phyloP scores from a whole-genome alignment of 2,888 invertebrate species.

The Molanna angustata region DNA sequence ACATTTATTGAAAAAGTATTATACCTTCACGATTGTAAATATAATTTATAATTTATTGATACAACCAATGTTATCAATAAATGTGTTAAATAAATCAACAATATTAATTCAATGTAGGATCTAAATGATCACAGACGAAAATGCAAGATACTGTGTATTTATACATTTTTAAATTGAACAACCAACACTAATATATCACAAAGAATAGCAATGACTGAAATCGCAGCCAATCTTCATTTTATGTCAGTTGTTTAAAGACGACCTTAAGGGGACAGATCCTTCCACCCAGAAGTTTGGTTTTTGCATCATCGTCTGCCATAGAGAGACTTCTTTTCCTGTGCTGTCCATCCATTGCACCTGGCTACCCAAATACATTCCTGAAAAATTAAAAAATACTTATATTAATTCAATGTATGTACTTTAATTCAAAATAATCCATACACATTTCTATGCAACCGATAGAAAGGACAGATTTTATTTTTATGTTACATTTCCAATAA shows the following conservation, averaged over 20 bases:
- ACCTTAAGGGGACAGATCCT: constrained; percentile 80
- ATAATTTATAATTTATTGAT: not conserved
- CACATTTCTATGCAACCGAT: too few relatives aligned
- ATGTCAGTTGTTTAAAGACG: constrained; percentile 59
- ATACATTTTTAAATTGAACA: not conserved
- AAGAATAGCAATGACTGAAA: not conserved
- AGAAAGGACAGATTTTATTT: too few relatives aligned
- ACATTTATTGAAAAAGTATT: too few relatives aligned
- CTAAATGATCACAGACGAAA: too few relatives aligned
- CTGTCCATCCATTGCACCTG: constrained; percentile 96
- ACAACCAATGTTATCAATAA: not conserved
- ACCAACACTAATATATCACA: constrained; percentile 1
- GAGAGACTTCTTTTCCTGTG: constrained; percentile 79
- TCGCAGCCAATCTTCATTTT: not conserved
- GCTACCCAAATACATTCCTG: constrained; percentile 83
- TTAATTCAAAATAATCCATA: too few relatives aligned
- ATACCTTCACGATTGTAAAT: too few relatives aligned
- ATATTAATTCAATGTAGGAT: too few relatives aligned
- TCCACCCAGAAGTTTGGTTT: constrained; percentile 97
- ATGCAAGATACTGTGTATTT: too few relatives aligned
- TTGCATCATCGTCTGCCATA: constrained; percentile 95
- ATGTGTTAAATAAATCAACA: too few relatives aligned
- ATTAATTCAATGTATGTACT: too few relatives aligned
- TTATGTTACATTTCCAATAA: too few relatives aligned
- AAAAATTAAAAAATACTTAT: constrained; percentile 36